Evolutionary conservation across 2,113 vertebrate genomes (phyloP).

Genomic region (Bufo gargarizans): DNA sequence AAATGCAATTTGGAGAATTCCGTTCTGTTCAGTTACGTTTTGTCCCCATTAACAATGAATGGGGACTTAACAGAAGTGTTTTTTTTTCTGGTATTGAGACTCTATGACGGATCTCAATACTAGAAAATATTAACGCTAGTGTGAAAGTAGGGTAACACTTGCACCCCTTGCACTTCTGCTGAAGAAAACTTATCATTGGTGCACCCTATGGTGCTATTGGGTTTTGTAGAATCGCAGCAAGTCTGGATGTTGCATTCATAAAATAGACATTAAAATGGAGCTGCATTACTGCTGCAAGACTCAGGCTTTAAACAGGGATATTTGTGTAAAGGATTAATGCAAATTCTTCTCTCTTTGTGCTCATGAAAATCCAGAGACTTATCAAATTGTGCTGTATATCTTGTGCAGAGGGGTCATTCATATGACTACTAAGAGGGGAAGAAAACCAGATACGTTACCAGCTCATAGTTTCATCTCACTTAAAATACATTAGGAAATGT

Average conservation of each 20-base stretch:
- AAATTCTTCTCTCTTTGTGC: background rate
- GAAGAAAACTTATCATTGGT: too few relatives aligned
- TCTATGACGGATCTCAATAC: too few relatives aligned
- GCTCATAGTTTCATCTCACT: background rate
- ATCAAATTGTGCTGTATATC: background rate
- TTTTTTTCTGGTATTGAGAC: too few relatives aligned
- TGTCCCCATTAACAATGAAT: too few relatives aligned
- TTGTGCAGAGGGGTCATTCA: background rate
- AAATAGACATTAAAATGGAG: background rate
- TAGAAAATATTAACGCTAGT: too few relatives aligned
- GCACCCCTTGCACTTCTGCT: too few relatives aligned
- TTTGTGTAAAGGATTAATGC: background rate
- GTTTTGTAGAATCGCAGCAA: background rate
- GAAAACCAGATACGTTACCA: background rate
- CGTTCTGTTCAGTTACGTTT: too few relatives aligned
- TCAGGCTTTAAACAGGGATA: background rate
- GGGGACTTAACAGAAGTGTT: too few relatives aligned
- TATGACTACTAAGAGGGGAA: background rate
- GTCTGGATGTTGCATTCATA: background rate
- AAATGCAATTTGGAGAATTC: too few relatives aligned
- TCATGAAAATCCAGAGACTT: background rate
- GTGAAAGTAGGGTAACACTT: too few relatives aligned
- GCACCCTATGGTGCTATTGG: background rate
- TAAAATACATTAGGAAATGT: background rate
- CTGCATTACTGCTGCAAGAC: background rate